phyloP scores from a whole-genome alignment of 2,888 invertebrate genomes.

The Meloe dianella region DNA sequence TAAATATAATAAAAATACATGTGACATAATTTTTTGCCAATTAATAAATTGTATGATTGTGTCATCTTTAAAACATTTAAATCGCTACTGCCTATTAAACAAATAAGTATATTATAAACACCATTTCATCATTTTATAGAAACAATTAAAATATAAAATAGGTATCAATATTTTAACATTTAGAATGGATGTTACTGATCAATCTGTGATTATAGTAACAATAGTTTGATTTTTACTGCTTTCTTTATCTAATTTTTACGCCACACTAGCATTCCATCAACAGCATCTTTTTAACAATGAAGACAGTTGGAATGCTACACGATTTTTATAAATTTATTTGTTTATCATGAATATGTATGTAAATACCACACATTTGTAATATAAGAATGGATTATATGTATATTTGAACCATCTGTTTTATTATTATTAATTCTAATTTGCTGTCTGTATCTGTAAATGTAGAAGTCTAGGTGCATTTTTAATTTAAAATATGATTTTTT shows the following conservation, averaged over 20 bases:
- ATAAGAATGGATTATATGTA: no score
- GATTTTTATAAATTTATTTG: no score
- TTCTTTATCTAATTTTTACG: neutral
- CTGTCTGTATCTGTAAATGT: no score
- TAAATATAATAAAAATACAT: neutral
- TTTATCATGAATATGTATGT: no score
- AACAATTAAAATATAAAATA: conserved; percentile 19
- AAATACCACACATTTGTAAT: no score
- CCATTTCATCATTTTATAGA: conserved; percentile 5
- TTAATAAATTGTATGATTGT: conserved; percentile 1
- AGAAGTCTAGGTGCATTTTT: no score
- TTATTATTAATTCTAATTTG: no score
- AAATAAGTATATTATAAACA: neutral
- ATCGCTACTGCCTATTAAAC: conserved; percentile 4
- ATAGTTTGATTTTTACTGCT: conserved; percentile 24
- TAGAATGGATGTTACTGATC: conserved; percentile 41
- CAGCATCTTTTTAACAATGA: neutral
- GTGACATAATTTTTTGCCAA: conserved; percentile 8
- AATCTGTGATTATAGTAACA: conserved; percentile 48
- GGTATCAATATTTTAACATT: conserved; percentile 44
- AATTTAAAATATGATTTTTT: no score
- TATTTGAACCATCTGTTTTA: no score
- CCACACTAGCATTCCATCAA: conserved; percentile 19
- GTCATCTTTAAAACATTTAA: conserved; percentile 12
- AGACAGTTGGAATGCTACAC: neutral